Percentiles rank a stretch among this genome's conserved stretches.
Evolutionary conservation across 35 echinoderm and acorn worm genomes (phyloP).

Genomic region (Lytechinus pictus): DNA sequence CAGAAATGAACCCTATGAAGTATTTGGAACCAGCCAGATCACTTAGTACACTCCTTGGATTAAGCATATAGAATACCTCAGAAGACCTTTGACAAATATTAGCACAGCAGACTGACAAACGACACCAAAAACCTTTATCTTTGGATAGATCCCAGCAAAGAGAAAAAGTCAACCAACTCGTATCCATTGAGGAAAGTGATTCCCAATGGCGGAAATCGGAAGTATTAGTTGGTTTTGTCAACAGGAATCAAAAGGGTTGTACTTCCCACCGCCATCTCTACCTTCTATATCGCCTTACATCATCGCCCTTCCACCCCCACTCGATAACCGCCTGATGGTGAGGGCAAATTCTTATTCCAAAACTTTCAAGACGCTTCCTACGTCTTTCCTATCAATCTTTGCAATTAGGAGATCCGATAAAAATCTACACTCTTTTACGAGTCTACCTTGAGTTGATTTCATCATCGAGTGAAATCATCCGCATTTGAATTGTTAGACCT

Average conservation of each 20-base stretch:
- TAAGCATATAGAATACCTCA: not conserved
- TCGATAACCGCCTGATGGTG: not conserved
- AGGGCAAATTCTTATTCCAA: not conserved
- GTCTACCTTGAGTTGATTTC: no score
- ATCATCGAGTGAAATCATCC: no score
- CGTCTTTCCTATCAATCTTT: not conserved
- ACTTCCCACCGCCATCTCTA: not conserved
- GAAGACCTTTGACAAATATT: not conserved
- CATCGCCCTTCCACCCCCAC: not conserved
- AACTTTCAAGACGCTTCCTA: not conserved
- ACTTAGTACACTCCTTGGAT: not conserved
- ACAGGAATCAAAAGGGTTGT: not conserved
- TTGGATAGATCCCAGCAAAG: no score
- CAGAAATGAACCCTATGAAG: not conserved
- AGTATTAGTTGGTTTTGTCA: conserved; percentile 12
- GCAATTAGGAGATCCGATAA: no score
- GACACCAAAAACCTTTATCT: not conserved
- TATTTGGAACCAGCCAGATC: not conserved
- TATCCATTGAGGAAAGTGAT: not conserved
- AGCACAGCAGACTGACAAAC: not conserved
- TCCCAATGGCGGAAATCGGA: not conserved
- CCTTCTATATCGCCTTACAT: not conserved
- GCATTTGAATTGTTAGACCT: no score
- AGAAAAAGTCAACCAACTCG: not conserved
- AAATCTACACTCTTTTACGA: no score